These are phyloP conservation scores for Drosophila mimetica DNA, from an alignment of 2,888 invertebrate genomes.

Conservation along the genomic window DNA sequence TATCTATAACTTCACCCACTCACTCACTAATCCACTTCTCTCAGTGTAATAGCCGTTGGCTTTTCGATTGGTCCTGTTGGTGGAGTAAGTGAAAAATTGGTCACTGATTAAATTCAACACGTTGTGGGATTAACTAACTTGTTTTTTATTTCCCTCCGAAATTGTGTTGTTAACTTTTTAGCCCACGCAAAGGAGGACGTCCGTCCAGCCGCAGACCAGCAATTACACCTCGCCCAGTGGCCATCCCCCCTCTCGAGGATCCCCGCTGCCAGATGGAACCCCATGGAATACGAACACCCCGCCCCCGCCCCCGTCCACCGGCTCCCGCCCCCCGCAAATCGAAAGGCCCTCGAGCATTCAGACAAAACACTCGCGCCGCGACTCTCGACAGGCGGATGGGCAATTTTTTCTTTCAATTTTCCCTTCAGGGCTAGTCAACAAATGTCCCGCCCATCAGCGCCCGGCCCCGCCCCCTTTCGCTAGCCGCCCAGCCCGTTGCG, in stretches of 20 bases:
- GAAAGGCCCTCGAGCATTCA: slow-evolving; percentile 44
- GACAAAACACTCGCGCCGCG: slow-evolving; percentile 41
- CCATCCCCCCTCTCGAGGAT: neutral
- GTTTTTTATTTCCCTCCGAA: slow-evolving; percentile 77
- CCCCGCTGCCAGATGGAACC: neutral
- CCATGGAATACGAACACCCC: neutral
- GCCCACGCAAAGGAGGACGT: slow-evolving; percentile 11
- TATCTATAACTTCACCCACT: too few relatives aligned
- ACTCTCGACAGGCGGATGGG: slow-evolving; percentile 32
- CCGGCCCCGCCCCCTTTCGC: neutral
- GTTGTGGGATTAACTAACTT: slow-evolving; percentile 79
- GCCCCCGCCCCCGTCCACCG: too few relatives aligned
- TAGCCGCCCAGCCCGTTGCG: slow-evolving; percentile 29
- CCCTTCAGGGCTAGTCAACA: slow-evolving; percentile 72
- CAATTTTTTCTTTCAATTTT: slow-evolving; percentile 62
- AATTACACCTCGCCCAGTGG: slow-evolving; percentile 52
- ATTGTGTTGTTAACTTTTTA: slow-evolving; percentile 75
- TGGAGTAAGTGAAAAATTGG: slow-evolving; percentile 71
- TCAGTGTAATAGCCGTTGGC: neutral
- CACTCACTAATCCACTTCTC: neutral
- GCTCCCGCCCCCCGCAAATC: slow-evolving; percentile 21
- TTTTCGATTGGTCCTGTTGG: slow-evolving; percentile 12
- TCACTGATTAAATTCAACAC: slow-evolving; percentile 80
- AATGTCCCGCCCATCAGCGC: slow-evolving; percentile 32
- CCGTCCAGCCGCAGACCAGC: slow-evolving; percentile 50